A percentile compares a stretch with the other conserved stretches of the same genome.
Evolutionary conservation across 2,797 vertebrate genomes (phyloP).

Genomic region (Sphaeramia orbicularis): DNA sequence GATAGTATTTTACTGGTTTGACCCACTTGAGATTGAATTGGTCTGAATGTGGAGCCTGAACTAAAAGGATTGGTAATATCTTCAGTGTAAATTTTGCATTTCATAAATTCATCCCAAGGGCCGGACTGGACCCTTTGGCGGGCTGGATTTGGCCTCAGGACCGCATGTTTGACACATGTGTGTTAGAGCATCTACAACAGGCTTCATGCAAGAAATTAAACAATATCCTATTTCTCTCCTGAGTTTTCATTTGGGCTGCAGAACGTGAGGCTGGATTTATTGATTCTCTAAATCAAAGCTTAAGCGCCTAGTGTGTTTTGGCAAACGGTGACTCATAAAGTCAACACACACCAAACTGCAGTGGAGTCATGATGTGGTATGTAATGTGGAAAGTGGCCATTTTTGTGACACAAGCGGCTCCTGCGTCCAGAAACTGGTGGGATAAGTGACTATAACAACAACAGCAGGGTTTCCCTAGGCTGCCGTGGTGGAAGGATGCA

Average conservation of each 20-base stretch:
- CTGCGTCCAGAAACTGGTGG: conserved; percentile 17
- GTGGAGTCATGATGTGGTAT: conserved; percentile 36
- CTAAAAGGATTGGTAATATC: too few species aligned
- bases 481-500: conserved; percentile 7
- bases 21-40: too few species aligned
- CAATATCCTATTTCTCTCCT: background rate
- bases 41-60: too few species aligned
- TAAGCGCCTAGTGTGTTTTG: conserved; percentile 10
- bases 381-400: conserved; percentile 41
- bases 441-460: conserved; percentile 16
- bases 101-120: too few species aligned
- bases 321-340: conserved; percentile 48
- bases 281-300: conserved; percentile 36
- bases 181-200: conserved; percentile 4
- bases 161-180: too few species aligned
- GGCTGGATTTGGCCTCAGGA: too few species aligned
- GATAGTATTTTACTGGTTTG: too few species aligned
- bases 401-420: conserved; percentile 38
- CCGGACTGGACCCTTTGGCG: too few species aligned
- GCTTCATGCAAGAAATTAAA: background rate
- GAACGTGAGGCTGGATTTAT: conserved; percentile 29
- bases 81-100: too few species aligned
- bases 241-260: background rate
- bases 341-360: conserved; percentile 21
- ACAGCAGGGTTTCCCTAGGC: conserved; percentile 43